These are phyloP conservation scores for Nothocercus julius DNA, from an alignment of 2,113 vertebrate species.

Conservation along the genomic window DNA sequence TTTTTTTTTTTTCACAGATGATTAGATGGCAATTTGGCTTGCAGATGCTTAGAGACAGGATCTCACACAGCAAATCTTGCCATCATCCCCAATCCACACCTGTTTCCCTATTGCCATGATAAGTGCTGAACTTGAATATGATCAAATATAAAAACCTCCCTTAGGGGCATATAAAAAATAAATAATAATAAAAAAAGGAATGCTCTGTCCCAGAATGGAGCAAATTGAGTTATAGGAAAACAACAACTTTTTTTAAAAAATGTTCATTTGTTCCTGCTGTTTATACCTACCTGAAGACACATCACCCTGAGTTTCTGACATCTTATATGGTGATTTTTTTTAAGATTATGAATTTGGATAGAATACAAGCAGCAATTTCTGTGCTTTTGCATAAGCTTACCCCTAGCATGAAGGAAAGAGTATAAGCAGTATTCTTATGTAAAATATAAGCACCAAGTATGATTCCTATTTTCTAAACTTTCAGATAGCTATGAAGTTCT, in stretches of 20 bases:
- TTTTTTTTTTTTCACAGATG: background rate
- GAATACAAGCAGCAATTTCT: background rate
- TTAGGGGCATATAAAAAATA: conserved; percentile 25
- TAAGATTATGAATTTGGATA: conserved; percentile 23
- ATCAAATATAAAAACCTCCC: conserved; percentile 66
- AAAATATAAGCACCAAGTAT: background rate
- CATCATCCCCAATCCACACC: conserved; percentile 16
- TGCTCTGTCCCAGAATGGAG: conserved; percentile 29
- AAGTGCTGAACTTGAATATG: conserved; percentile 22
- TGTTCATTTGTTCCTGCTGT: conserved; percentile 63
- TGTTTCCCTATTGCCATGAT: conserved; percentile 46
- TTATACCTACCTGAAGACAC: conserved; percentile 65
- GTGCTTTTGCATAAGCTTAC: background rate
- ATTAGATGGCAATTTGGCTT: conserved; percentile 35
- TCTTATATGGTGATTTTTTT: background rate
- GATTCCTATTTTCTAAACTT: background rate
- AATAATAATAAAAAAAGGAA: background rate
- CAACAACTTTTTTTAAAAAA: conserved; percentile 46
- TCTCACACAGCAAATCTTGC: conserved; percentile 11
- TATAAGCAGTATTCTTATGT: background rate
- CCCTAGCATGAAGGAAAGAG: background rate
- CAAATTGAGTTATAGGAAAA: conserved; percentile 56
- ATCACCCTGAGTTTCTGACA: conserved; percentile 16
- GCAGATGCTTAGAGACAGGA: background rate
- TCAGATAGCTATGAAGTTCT: background rate